Percentiles rank a stretch among this genome's conserved stretches.
These are phyloP conservation scores for Calephelis perditalis DNA, from an alignment of 2,888 invertebrate species.

Conservation along the genomic window DNA sequence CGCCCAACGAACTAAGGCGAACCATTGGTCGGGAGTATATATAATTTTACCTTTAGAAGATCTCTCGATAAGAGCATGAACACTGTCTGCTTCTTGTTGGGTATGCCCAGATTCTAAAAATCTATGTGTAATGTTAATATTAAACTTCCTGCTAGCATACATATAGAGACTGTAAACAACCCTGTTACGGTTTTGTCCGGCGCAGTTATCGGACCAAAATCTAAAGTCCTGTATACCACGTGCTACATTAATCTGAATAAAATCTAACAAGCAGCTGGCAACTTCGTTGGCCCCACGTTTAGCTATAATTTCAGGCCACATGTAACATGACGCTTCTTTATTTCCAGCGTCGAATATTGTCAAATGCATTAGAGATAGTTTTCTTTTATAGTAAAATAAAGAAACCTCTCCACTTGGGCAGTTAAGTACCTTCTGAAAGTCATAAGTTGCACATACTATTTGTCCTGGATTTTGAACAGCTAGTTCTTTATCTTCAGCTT, in stretches of 20 bases:
- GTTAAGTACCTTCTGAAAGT: neutral
- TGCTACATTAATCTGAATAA: too few relatives aligned
- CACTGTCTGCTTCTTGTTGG: neutral
- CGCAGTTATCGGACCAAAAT: too few relatives aligned
- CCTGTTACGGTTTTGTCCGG: too few relatives aligned
- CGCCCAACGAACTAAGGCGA: neutral
- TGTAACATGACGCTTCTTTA: too few relatives aligned
- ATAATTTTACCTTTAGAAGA: neutral
- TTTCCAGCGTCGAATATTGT: constrained; percentile 3
- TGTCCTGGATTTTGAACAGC: neutral
- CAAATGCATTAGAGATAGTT: constrained; percentile 1
- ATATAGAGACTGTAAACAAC: neutral
- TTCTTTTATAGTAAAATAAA: neutral
- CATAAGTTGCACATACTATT: neutral
- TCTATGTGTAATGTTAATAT: neutral
- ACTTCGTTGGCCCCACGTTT: too few relatives aligned
- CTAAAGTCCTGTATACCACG: too few relatives aligned
- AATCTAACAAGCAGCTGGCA: too few relatives aligned
- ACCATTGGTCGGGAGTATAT: neutral
- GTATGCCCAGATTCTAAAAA: neutral
- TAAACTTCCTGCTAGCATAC: neutral
- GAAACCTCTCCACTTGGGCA: neutral
- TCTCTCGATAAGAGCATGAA: neutral
- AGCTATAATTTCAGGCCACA: too few relatives aligned
- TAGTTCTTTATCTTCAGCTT: neutral